Evolutionary conservation across 2,113 vertebrate genomes (phyloP).

Genomic region (Cottus gobio): DNA sequence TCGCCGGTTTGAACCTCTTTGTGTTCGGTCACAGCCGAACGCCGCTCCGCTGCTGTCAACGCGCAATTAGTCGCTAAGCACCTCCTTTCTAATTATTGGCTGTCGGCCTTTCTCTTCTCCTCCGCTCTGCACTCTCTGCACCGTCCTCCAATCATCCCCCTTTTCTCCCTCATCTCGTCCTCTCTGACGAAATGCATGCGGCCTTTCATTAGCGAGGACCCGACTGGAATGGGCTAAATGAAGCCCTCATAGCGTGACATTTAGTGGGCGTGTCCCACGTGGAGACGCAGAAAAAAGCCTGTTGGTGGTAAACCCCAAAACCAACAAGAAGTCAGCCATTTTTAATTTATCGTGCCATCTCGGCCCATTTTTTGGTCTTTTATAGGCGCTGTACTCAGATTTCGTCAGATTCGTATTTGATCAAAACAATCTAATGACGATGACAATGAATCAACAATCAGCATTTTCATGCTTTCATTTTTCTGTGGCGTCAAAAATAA

Average conservation of each 20-base stretch:
- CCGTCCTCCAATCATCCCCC: not conserved
- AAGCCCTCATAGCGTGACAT: too few species aligned
- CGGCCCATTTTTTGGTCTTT: too few species aligned
- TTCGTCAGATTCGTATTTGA: not conserved
- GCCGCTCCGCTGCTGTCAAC: constrained; percentile 44
- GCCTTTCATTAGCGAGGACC: too few species aligned
- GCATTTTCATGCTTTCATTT: not conserved
- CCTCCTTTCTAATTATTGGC: constrained; percentile 70
- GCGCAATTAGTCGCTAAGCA: constrained; percentile 62
- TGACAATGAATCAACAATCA: not conserved
- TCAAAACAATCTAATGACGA: not conserved
- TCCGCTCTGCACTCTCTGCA: not conserved
- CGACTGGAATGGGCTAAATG: too few species aligned
- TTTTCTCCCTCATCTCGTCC: not conserved
- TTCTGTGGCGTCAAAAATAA: not conserved
- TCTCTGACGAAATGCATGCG: too few species aligned
- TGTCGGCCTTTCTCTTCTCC: constrained; percentile 39
- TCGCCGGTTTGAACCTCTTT: not conserved
- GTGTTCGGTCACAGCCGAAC: not conserved
- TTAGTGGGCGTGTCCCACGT: too few species aligned
- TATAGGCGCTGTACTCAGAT: too few species aligned
- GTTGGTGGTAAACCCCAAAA: not conserved
- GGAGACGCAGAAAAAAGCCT: not conserved
- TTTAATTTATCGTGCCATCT: not conserved
- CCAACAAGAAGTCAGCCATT: not conserved